A percentile compares a stretch with the other conserved stretches of the same genome.
Evolutionary conservation across 2,113 vertebrate species (phyloP).

Genomic region (Pseudonaja textilis): DNA sequence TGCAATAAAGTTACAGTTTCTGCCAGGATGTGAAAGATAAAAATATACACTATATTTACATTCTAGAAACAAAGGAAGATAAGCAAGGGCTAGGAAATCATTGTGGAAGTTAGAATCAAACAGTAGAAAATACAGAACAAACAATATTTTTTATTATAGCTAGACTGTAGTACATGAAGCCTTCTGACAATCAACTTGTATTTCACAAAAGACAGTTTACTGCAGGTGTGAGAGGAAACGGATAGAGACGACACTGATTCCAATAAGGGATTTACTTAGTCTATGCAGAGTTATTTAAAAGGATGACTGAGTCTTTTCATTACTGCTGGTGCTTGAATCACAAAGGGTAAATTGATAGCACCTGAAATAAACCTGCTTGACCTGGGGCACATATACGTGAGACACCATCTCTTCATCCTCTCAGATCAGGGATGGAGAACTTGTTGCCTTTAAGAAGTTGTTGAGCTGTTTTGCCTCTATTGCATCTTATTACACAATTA

Average conservation of each 20-base stretch:
- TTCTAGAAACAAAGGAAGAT: neutral
- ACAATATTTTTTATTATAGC: conserved; percentile 20
- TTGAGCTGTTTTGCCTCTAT: neutral
- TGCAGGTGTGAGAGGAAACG: conserved; percentile 13
- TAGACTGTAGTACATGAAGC: conserved; percentile 24
- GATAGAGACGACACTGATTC: conserved; percentile 7
- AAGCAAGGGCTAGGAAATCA: conserved; percentile 14
- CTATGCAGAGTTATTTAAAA: neutral
- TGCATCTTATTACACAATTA: neutral
- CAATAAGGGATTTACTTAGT: neutral
- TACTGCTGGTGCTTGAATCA: neutral
- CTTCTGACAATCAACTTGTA: conserved; percentile 20
- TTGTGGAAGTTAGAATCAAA: conserved; percentile 19
- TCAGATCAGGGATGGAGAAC: neutral
- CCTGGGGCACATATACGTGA: neutral
- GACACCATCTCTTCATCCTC: neutral
- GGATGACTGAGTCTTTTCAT: neutral
- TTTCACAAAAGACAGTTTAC: conserved; percentile 24
- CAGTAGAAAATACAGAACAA: conserved; percentile 30
- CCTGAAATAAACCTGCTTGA: neutral
- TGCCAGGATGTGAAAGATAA: neutral
- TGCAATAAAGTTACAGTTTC: neutral
- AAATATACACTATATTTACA: neutral
- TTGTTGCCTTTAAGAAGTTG: neutral
- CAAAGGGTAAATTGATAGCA: neutral